phyloP scores from a whole-genome alignment of 2,888 invertebrate genomes.

The Drosophila putrida region DNA sequence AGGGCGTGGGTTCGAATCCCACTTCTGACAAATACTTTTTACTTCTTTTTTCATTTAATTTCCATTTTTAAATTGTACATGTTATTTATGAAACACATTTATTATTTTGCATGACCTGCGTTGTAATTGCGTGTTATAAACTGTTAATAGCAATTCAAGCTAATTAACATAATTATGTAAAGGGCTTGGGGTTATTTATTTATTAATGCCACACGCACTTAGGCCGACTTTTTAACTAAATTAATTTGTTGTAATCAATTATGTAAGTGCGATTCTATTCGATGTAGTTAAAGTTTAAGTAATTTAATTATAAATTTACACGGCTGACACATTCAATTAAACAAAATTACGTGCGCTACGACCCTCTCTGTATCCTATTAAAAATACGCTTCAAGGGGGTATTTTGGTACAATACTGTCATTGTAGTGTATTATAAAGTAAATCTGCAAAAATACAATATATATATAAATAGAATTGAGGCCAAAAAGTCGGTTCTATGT shows the following conservation, averaged over 20 bases:
- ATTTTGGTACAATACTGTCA: too few species aligned
- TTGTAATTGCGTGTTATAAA: constrained; percentile 42
- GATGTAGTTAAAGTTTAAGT: constrained; percentile 55
- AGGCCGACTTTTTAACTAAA: constrained; percentile 36
- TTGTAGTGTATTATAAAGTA: too few species aligned
- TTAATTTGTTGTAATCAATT: constrained; percentile 60
- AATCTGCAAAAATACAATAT: too few species aligned
- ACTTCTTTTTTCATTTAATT: constrained; percentile 18
- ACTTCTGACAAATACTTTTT: constrained; percentile 80
- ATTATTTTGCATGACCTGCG: constrained; percentile 5
- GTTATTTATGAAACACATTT: constrained; percentile 1
- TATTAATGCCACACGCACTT: constrained; percentile 57
- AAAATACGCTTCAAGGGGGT: constrained; percentile 2
- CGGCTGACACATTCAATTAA: constrained; percentile 65
- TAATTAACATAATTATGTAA: constrained; percentile 56
- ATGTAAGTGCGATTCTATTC: constrained; percentile 43
- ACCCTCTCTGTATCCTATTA: constrained; percentile 32
- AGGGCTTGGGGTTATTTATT: constrained; percentile 52
- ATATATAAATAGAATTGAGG: too few species aligned
- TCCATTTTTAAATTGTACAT: not conserved
- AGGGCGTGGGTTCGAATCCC: constrained; percentile 85
- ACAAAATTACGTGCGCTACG: constrained; percentile 38
- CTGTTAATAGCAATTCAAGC: constrained; percentile 48
- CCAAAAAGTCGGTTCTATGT: not conserved
- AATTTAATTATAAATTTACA: constrained; percentile 74